These are phyloP conservation scores for Pristionchus mayeri DNA, from an alignment of 2,888 invertebrate species.

Conservation along the genomic window DNA sequence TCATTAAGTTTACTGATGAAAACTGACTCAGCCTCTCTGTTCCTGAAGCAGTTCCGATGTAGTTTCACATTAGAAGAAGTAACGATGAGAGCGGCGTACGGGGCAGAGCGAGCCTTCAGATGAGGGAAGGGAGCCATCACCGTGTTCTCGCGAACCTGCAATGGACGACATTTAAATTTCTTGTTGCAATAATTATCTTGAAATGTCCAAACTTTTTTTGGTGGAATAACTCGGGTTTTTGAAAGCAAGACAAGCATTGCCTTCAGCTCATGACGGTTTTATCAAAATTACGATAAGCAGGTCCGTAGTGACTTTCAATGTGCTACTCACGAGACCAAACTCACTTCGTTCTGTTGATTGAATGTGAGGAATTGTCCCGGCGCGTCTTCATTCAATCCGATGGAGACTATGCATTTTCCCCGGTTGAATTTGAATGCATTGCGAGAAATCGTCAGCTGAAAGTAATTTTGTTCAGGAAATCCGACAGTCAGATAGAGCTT, in stretches of 20 bases:
- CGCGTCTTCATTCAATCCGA: constrained; percentile 79
- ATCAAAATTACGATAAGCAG: no score
- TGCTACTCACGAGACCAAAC: no score
- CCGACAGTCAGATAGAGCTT: neutral
- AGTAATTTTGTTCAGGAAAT: neutral
- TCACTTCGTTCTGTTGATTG: constrained; percentile 75
- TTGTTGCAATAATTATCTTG: constrained; percentile 74
- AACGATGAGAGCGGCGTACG: constrained; percentile 92
- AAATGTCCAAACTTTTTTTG: no score
- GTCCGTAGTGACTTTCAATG: no score
- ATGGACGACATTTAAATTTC: constrained; percentile 83
- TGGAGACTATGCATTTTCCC: constrained; percentile 71
- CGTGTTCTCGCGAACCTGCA: constrained; percentile 86
- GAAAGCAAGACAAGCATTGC: no score
- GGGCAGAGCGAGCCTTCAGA: constrained; percentile 90
- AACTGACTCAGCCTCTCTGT: constrained; percentile 90
- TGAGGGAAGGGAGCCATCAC: constrained; percentile 88
- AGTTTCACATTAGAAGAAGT: constrained; percentile 87
- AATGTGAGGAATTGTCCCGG: constrained; percentile 67
- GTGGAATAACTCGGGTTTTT: no score
- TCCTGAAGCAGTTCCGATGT: constrained; percentile 87
- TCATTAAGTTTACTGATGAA: no score
- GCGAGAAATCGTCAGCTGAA: constrained; percentile 84
- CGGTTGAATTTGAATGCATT: constrained; percentile 91
- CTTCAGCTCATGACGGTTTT: no score